phyloP scores from a whole-genome alignment of 2,797 vertebrate genomes.

The Epinephelus awoara region DNA sequence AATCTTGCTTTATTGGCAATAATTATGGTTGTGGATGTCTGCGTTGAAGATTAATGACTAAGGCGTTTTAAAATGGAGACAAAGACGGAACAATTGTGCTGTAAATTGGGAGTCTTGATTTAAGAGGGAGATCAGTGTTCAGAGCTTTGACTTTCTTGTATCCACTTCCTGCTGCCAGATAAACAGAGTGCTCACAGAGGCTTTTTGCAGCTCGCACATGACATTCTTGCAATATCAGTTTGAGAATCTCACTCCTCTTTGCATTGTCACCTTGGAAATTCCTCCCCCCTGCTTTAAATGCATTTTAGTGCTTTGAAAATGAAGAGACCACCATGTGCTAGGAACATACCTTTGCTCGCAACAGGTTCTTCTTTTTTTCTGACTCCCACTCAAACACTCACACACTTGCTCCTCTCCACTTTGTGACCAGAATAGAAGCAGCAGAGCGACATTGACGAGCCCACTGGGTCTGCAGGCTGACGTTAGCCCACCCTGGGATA shows the following conservation, averaged over 20 bases:
- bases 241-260: slow-evolving; percentile 66
- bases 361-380: slow-evolving; percentile 68
- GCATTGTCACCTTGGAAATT: slow-evolving; percentile 74
- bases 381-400: slow-evolving; percentile 65
- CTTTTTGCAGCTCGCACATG: slow-evolving; percentile 47
- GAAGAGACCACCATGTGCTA: slow-evolving; percentile 82
- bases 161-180: slow-evolving; percentile 54
- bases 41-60: slow-evolving; percentile 71
- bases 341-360: slow-evolving; percentile 69
- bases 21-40: slow-evolving; percentile 52
- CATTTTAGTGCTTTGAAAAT: slow-evolving; percentile 69
- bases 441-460: slow-evolving; percentile 77
- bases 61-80: slow-evolving; percentile 62
- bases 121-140: slow-evolving; percentile 34
- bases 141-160: slow-evolving; percentile 33
- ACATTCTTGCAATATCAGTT: slow-evolving; percentile 54
- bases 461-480: slow-evolving; percentile 72
- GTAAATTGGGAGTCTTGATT: slow-evolving; percentile 44
- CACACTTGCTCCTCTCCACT: slow-evolving; percentile 67
- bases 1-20: slow-evolving; percentile 58
- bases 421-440: slow-evolving; percentile 82
- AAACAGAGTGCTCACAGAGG: slow-evolving; percentile 27
- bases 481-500: slow-evolving; percentile 79
- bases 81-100: slow-evolving; percentile 30
- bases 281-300: slow-evolving; percentile 55